Evolutionary conservation across 1,140 invertebrate species (phyloP).

Genomic region (Orchestia grillus): DNA sequence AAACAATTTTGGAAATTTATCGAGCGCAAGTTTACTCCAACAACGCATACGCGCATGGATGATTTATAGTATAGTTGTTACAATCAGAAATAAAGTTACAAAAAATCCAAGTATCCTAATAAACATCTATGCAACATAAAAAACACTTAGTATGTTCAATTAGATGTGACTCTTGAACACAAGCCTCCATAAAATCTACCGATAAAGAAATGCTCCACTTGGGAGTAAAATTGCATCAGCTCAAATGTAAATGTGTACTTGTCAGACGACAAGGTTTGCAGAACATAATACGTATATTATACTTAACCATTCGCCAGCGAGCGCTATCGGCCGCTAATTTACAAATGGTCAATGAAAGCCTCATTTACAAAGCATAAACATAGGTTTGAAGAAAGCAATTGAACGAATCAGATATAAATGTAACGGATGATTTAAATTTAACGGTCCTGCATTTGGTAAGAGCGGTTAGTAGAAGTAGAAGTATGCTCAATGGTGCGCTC

Average conservation of each 20-base stretch:
- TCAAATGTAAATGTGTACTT: neutral
- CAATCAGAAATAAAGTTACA: neutral
- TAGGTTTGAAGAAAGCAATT: slow-evolving; percentile 8
- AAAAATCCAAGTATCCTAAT: neutral
- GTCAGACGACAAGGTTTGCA: neutral
- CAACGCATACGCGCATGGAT: neutral
- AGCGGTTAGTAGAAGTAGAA: slow-evolving; percentile 64
- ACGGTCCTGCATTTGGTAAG: slow-evolving; percentile 66
- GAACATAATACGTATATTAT: neutral
- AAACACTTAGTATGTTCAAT: neutral
- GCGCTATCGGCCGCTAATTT: neutral
- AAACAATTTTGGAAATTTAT: neutral
- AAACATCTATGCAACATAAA: neutral
- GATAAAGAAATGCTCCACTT: neutral
- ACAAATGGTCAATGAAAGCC: neutral
- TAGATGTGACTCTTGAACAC: neutral
- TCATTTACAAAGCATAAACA: slow-evolving; percentile 45
- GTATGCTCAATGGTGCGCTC: slow-evolving; percentile 66
- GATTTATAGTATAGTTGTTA: neutral
- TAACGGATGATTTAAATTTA: neutral
- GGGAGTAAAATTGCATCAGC: neutral
- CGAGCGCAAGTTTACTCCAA: neutral
- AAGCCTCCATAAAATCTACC: neutral
- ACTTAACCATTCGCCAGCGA: neutral
- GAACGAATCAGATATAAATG: slow-evolving; percentile 13